Evolutionary conservation across 2,797 vertebrate genomes (phyloP).

Genomic region (Lacerta agilis): DNA sequence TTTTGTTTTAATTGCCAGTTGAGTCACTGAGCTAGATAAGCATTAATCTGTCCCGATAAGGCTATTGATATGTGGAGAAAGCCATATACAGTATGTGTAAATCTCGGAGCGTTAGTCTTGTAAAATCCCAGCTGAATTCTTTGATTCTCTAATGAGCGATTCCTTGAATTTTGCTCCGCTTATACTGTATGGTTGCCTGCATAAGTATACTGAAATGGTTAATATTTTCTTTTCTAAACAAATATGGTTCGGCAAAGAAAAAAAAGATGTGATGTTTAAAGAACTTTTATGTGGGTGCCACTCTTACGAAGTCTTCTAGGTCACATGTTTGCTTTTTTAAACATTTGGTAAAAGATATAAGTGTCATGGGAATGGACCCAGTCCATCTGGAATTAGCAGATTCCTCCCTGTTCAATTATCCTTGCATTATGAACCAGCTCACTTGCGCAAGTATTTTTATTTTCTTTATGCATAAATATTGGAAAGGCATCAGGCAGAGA

Average conservation of each 20-base stretch:
- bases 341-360: slow-evolving; percentile 82
- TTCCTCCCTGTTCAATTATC: slow-evolving; percentile 76
- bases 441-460: slow-evolving; percentile 78
- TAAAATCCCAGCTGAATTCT: neutral
- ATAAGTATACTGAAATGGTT: slow-evolving; percentile 66
- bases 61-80: neutral
- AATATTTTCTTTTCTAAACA: slow-evolving; percentile 73
- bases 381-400: slow-evolving; percentile 83
- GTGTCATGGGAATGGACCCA: slow-evolving; percentile 79
- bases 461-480: slow-evolving; percentile 76
- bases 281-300: slow-evolving; percentile 77
- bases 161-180: neutral
- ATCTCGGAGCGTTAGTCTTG: neutral
- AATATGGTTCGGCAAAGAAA: slow-evolving; percentile 67
- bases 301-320: slow-evolving; percentile 81
- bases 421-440: slow-evolving; percentile 76
- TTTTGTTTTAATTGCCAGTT: neutral
- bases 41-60: neutral
- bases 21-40: neutral
- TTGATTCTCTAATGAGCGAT: neutral
- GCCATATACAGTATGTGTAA: neutral
- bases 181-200: slow-evolving; percentile 21
- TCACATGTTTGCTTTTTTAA: slow-evolving; percentile 84
- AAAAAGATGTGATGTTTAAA: slow-evolving; percentile 77
- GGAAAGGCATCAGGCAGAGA: slow-evolving; percentile 66